Conservation (phyloP, 2,888 invertebrate species). For the Pseudococcus jackbeardsleyi region DNA sequence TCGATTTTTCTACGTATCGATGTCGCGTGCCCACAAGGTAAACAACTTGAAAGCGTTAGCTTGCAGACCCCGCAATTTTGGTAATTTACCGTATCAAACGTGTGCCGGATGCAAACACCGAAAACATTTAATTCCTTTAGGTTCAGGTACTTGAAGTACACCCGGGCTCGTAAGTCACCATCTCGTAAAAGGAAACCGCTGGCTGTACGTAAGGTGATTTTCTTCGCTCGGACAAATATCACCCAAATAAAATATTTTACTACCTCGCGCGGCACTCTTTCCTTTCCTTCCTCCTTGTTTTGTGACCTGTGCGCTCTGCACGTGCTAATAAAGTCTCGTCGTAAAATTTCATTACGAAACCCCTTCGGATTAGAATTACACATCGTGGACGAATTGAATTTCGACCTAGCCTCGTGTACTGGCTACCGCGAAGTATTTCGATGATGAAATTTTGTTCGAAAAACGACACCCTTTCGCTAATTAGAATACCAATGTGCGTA, state of each 20-base stretch:
- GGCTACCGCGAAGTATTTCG: not conserved
- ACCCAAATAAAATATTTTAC: conserved; percentile 19
- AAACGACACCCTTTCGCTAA: not conserved
- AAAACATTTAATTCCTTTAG: not conserved
- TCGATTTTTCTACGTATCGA: too few species aligned
- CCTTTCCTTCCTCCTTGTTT: not conserved
- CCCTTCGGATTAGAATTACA: not conserved
- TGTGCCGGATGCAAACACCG: not conserved
- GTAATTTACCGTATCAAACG: not conserved
- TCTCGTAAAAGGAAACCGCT: not conserved
- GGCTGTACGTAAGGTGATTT: not conserved
- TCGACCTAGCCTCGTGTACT: not conserved
- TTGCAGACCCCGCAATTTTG: not conserved
- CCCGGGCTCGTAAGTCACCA: not conserved
- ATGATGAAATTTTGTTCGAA: not conserved
- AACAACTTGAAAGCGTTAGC: too few species aligned
- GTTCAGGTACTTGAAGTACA: not conserved
- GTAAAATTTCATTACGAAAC: not conserved
- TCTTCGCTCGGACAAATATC: conserved; percentile 5
- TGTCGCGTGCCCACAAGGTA: too few species aligned
- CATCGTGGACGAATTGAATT: not conserved
- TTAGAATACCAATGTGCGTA: conserved; percentile 13
- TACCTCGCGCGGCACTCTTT: not conserved
- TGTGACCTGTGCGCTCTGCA: not conserved
- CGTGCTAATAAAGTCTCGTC: not conserved